Conservation (phyloP, 2,888 invertebrate species). For the Branchellion lobata region DNA sequence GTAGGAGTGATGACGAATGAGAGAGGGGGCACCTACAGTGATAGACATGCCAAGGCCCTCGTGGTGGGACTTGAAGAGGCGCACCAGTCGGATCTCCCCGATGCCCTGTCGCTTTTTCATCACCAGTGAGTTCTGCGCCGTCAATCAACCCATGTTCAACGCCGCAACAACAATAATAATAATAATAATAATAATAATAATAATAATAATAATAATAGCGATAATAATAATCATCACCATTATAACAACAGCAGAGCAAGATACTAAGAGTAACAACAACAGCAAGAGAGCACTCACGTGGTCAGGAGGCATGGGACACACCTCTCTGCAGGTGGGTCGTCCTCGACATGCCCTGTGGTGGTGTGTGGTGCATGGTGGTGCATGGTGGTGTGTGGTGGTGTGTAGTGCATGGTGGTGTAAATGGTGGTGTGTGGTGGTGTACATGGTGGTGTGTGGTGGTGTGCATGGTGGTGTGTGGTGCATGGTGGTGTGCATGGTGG, state of each 20-base stretch:
- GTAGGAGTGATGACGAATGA: too few relatives aligned
- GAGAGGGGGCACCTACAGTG: conserved; percentile 65
- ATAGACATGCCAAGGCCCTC: conserved; percentile 82
- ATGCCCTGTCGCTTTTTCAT: conserved; percentile 62
- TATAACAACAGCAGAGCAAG: conserved; percentile 32
- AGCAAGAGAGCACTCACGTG: conserved; percentile 37
- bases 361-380: too few relatives aligned
- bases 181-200: neutral
- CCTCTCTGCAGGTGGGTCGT: conserved; percentile 57
- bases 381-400: too few relatives aligned
- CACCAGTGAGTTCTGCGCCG: conserved; percentile 60
- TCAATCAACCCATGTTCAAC: too few relatives aligned
- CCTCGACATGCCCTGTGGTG: conserved; percentile 63
- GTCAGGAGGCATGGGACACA: conserved; percentile 46
- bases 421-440: too few relatives aligned
- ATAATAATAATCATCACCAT: conserved; percentile 37
- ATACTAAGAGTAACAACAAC: neutral
- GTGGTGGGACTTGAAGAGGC: conserved; percentile 72
- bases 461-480: too few relatives aligned
- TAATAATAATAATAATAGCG: too few relatives aligned
- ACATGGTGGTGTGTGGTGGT: too few relatives aligned
- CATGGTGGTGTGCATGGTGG: too few relatives aligned
- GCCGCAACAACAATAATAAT: conserved; percentile 39
- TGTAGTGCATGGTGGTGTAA: too few relatives aligned
- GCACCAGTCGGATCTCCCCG: conserved; percentile 65